Evolutionary conservation across 2,113 vertebrate genomes (phyloP), one percentile per base, ranked within the genome.

Genomic region (Cinclus cinclus): DNA sequence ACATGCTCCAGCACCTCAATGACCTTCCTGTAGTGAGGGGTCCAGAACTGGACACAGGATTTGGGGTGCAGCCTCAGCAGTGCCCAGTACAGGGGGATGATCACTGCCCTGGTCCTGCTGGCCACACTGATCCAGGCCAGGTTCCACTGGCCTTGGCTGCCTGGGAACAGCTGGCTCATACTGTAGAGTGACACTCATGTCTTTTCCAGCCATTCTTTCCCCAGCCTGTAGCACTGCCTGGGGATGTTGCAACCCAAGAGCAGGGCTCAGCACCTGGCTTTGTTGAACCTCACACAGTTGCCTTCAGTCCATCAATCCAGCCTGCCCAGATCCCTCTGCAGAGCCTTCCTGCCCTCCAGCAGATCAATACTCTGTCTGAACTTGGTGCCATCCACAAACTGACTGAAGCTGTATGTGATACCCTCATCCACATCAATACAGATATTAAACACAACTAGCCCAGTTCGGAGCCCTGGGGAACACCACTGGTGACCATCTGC

Each of bases 1-100:
- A 28, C 39, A 18, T 0, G 0, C 18, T 53, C 3, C 39, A 69
- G 39, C 15, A 10, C 15, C 12, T 15, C 55, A 37, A 10, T 0
- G 0, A 39, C 33, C 4, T 21, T 44, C 18, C 2, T n/a, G n/a
- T 3, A 47, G 16, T 63, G 49, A 79, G 24, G 1, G 13, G 3
- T 4, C 23, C n/a, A 55, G 42, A 70, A 21, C 30, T 11, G 2
- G 2, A 62, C 33, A 69, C 19, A 62, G 19, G 10, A 70, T 13
- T 55, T 4, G 19, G 8, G 28, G 28, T 41, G 41, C 9, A 14
- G 24, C 7, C 62, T 59, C 53, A 76, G 21, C 25, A 50, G 37
- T 5, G 3, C 25, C 0, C 1, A 62, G 47, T 16, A 53, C 44
- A 59, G 30, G 1, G 19, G 24, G 16, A 58, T 1, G 3, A 28